phyloP scores from a whole-genome alignment of 2,888 invertebrate genomes.

The Noctua comes region DNA sequence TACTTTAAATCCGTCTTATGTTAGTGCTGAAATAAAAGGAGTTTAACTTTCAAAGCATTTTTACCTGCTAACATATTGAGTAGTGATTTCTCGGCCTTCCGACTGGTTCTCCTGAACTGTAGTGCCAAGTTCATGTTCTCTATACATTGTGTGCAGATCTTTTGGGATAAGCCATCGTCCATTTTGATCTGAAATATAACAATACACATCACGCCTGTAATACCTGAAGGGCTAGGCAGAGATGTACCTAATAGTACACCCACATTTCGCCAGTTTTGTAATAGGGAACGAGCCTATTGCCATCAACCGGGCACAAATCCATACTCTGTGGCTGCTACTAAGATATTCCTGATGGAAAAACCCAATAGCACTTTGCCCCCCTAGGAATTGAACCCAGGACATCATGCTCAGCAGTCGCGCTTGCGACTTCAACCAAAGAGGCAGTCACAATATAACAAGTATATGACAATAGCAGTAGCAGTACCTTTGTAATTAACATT shows the following conservation, averaged over 20 bases:
- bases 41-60: too few species aligned
- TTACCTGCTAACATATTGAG: constrained; percentile 66
- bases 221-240: neutral
- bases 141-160: constrained; percentile 79
- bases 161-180: constrained; percentile 82
- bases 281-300: neutral
- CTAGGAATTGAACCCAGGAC: too few species aligned
- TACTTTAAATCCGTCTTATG: too few species aligned
- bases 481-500: too few species aligned
- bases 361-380: too few species aligned
- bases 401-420: too few species aligned
- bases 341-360: neutral
- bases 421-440: too few species aligned
- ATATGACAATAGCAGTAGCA: too few species aligned
- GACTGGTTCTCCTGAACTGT: constrained; percentile 77
- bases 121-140: constrained; percentile 73
- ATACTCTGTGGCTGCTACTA: neutral
- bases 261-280: neutral
- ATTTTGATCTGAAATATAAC: constrained; percentile 76
- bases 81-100: constrained; percentile 76
- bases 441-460: too few species aligned
- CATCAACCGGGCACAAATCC: neutral
- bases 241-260: neutral
- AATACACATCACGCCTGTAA: too few species aligned
- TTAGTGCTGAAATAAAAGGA: too few species aligned